These are phyloP conservation scores for Pteruthius melanotis DNA, from an alignment of 2,113 vertebrate genomes.

Conservation along the genomic window DNA sequence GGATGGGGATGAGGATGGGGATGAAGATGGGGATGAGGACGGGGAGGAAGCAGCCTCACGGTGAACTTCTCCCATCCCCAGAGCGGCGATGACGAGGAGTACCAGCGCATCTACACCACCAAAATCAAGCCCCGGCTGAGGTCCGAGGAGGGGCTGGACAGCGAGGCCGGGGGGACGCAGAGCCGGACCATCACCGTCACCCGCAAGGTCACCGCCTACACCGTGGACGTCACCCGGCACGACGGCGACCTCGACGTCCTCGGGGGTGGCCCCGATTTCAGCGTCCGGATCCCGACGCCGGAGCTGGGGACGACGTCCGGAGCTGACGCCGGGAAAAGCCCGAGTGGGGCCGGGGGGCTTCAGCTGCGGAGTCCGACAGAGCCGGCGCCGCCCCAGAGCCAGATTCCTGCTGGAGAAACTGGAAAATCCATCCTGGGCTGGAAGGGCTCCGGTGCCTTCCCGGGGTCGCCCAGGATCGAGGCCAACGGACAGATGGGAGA, in stretches of 20 bases:
- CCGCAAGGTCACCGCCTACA: conserved; percentile 89
- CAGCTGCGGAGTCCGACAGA: neutral
- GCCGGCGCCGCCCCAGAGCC: neutral
- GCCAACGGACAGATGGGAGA: neutral
- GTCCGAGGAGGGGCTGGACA: conserved; percentile 82
- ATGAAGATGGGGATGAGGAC: neutral
- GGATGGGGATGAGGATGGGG: neutral
- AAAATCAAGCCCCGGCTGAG: conserved; percentile 93
- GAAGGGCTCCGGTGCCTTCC: accelerated
- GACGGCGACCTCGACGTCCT: conserved; percentile 75
- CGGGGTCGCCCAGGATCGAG: accelerated
- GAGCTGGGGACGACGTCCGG: conserved; percentile 4
- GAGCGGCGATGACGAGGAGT: conserved; percentile 93
- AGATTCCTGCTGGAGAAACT: neutral
- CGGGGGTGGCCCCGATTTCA: conserved; percentile 77
- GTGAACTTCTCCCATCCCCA: neutral
- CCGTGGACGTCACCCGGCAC: conserved; percentile 82
- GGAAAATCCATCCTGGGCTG: neutral
- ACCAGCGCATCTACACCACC: conserved; percentile 88
- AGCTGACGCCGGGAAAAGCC: neutral
- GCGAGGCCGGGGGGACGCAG: conserved; percentile 80
- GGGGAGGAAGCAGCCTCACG: accelerated
- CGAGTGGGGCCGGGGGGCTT: neutral
- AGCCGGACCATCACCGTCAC: conserved; percentile 94
- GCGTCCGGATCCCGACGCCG: conserved; percentile 65